Evolutionary conservation across 2,113 vertebrate genomes (phyloP).

Genomic region (Stegastes partitus): DNA sequence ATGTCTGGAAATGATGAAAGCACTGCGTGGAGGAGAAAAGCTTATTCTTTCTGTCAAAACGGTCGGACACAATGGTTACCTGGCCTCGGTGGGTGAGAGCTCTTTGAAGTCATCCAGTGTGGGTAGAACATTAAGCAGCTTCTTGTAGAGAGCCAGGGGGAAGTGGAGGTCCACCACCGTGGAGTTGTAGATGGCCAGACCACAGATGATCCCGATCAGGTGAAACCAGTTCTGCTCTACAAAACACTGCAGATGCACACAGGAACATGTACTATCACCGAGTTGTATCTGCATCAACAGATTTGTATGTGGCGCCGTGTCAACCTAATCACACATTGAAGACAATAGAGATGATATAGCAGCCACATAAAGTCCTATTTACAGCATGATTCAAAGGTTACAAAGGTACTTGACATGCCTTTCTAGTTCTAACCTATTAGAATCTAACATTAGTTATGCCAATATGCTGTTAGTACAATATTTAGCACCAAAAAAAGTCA

Average conservation of each 20-base stretch:
- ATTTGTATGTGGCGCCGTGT: no score
- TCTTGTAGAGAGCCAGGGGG: conserved; percentile 96
- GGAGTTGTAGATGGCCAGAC: conserved; percentile 97
- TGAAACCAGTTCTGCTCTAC: conserved; percentile 99
- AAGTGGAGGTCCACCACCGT: conserved; percentile 97
- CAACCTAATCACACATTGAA: neutral
- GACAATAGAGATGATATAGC: neutral
- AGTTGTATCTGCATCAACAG: no score
- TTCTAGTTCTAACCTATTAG: no score
- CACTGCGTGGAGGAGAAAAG: no score
- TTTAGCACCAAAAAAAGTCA: no score
- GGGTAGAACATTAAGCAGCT: conserved; percentile 90
- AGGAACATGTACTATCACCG: neutral
- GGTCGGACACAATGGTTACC: conserved; percentile 79
- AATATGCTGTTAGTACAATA: no score
- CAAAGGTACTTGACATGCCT: no score
- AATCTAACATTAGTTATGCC: no score
- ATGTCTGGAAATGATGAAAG: neutral
- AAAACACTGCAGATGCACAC: conserved; percentile 89
- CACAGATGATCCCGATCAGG: conserved; percentile 95
- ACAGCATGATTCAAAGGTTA: neutral
- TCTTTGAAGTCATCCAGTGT: conserved; percentile 94
- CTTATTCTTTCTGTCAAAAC: no score
- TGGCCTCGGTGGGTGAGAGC: conserved; percentile 95
- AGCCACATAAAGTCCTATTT: neutral